phyloP scores from a whole-genome alignment of 2,113 vertebrate species.

The Phainopepla nitens region DNA sequence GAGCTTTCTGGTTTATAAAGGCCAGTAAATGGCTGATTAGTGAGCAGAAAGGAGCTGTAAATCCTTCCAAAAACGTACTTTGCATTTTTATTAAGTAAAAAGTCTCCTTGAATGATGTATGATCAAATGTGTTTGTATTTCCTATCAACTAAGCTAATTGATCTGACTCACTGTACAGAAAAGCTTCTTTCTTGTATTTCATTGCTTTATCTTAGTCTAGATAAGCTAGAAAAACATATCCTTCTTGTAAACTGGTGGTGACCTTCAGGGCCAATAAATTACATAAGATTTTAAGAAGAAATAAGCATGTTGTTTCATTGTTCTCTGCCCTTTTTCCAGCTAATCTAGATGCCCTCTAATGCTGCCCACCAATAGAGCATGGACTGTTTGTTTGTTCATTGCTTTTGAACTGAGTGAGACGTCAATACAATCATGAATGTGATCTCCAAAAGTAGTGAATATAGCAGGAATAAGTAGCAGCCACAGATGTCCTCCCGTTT shows the following conservation, averaged over 20 bases:
- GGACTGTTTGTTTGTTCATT: neutral
- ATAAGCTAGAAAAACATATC: neutral
- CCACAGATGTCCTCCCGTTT: neutral
- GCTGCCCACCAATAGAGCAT: neutral
- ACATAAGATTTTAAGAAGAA: neutral
- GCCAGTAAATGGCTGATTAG: slow-evolving; percentile 41
- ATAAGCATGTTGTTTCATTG: neutral
- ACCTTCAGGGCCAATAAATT: neutral
- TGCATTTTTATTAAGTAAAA: slow-evolving; percentile 47
- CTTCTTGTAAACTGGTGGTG: neutral
- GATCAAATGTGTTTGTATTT: slow-evolving; percentile 37
- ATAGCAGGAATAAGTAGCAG: neutral
- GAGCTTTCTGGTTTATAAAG: slow-evolving; percentile 37
- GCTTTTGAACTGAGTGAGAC: neutral
- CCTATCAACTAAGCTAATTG: slow-evolving; percentile 15
- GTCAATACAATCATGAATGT: neutral
- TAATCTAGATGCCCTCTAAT: neutral
- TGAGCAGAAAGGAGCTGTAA: slow-evolving; percentile 32
- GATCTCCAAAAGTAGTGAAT: neutral
- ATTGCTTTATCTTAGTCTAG: neutral
- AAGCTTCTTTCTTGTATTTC: neutral
- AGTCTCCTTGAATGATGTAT: neutral
- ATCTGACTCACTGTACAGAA: neutral
- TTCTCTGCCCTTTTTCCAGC: neutral
- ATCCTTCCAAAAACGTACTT: slow-evolving; percentile 32